Base-by-base conservation (phyloP, 2,113 vertebrate species). In the Cyrtonyx montezumae region DNA sequence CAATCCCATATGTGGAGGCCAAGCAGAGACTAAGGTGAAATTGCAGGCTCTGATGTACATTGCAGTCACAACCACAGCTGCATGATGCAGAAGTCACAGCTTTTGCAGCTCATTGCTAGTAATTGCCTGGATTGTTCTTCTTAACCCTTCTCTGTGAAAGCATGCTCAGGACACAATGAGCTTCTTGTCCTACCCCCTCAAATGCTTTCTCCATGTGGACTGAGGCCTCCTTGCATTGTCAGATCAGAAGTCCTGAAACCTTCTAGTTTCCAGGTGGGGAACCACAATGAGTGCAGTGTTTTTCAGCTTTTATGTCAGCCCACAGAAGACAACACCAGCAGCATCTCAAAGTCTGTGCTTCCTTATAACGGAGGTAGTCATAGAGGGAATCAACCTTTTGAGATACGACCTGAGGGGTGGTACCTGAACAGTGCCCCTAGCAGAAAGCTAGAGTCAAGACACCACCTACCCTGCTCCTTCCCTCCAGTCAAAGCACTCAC, bases 211-310 rank as follows among this genome's bases (percentile, higher is more conserved):
- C 19, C 4, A 4, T 18, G 37, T 13, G 45, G 36, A 48, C n/a
- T 28, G 25, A 28, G 23, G 40, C n/a, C 45, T 68, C 13, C 23
- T 56, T 6, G 0, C 0, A 0, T 28, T 0, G 0, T 8, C n/a
- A 22, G 40, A 76, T 73, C 20, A 43, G 20, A 48, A 75, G 25
- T 19, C 8, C 34, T 68, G 65, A 16, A 66, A 83, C 18, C 2
- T 85, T 22, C 14, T 30, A 71, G 11, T 21, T 75, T 67, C 14
- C 46, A 84, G 22, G 19, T 67, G 70, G 66, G 43, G 10, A 63
- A 40, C 11, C 45, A 58, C 40, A 67, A 18, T 4, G 17, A 46
- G 15, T 8, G 12, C 13, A 49, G 4, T 62, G 32, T 58, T 37
- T 79, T 85, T n/a, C 86, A 79, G 40, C 20, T 42, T 93, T 70